These are phyloP conservation scores for Tribolium freemani DNA, from an alignment of 2,888 invertebrate species.

Conservation along the genomic window DNA sequence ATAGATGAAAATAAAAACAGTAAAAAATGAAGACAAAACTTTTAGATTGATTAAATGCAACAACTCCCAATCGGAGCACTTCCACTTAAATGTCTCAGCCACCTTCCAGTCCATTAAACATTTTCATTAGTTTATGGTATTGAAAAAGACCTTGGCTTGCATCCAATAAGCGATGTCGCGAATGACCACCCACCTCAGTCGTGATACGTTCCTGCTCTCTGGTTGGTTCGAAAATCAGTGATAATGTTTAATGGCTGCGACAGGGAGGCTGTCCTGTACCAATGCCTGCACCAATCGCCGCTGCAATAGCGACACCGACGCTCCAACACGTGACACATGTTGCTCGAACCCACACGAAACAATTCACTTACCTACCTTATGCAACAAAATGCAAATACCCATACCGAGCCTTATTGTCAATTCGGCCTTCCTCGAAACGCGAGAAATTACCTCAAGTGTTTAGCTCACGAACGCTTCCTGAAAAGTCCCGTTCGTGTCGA, in stretches of 20 bases:
- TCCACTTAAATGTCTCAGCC: not conserved
- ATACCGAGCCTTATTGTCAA: not conserved
- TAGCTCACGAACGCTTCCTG: slow-evolving; percentile 27
- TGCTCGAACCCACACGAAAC: not conserved
- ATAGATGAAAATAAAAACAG: too few species aligned
- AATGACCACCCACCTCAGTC: slow-evolving; percentile 45
- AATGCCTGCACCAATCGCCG: slow-evolving; percentile 56
- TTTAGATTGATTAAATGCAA: too few species aligned
- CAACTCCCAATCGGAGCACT: too few species aligned
- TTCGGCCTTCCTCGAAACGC: not conserved
- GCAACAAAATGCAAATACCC: not conserved
- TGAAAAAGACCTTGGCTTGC: not conserved
- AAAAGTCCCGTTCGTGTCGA: slow-evolving; percentile 19
- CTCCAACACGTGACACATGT: slow-evolving; percentile 37
- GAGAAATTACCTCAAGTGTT: slow-evolving; percentile 2
- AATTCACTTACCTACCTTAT: not conserved
- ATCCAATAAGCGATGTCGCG: slow-evolving; percentile 37
- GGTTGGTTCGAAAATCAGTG: slow-evolving; percentile 60
- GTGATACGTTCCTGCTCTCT: slow-evolving; percentile 46
- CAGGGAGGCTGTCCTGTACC: slow-evolving; percentile 63
- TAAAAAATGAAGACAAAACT: too few species aligned
- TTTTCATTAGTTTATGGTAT: slow-evolving; percentile 16
- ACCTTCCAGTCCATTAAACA: slow-evolving; percentile 11
- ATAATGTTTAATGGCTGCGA: slow-evolving; percentile 66
- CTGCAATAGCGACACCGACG: slow-evolving; percentile 17